A percentile compares a stretch with the other conserved stretches of the same genome.
These are phyloP conservation scores for Eulithis testata DNA, from an alignment of 2,888 invertebrate species.

Conservation along the genomic window DNA sequence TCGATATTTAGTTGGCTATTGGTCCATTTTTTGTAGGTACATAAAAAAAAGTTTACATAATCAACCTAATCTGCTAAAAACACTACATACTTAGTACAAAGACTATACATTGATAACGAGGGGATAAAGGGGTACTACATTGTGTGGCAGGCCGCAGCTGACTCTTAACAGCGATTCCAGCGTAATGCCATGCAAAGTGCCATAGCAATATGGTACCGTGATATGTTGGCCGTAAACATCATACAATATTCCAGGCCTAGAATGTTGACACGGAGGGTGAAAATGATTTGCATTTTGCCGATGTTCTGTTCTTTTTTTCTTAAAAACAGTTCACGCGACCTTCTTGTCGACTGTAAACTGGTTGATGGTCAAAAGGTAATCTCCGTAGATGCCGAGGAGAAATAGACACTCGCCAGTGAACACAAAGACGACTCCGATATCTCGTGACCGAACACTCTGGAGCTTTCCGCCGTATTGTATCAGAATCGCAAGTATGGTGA, in stretches of 20 bases:
- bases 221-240: constrained; percentile 6
- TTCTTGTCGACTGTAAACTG: background rate
- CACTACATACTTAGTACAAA: background rate
- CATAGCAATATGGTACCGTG: background rate
- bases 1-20: too few relatives aligned
- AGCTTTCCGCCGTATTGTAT: background rate
- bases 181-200: constrained; percentile 4
- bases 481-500: background rate
- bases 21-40: too few relatives aligned
- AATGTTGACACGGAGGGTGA: background rate
- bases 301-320: too few relatives aligned
- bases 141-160: background rate
- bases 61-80: background rate
- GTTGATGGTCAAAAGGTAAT: constrained; percentile 9
- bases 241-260: background rate
- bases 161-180: background rate
- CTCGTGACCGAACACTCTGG: background rate
- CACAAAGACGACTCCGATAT: background rate
- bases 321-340: background rate
- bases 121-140: background rate
- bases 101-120: constrained; percentile 2
- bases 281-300: constrained; percentile 6
- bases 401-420: background rate
- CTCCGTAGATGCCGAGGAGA: background rate
- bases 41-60: background rate